phyloP scores from a whole-genome alignment of 1,140 invertebrate genomes.

The Neotoxoptera formosana region DNA sequence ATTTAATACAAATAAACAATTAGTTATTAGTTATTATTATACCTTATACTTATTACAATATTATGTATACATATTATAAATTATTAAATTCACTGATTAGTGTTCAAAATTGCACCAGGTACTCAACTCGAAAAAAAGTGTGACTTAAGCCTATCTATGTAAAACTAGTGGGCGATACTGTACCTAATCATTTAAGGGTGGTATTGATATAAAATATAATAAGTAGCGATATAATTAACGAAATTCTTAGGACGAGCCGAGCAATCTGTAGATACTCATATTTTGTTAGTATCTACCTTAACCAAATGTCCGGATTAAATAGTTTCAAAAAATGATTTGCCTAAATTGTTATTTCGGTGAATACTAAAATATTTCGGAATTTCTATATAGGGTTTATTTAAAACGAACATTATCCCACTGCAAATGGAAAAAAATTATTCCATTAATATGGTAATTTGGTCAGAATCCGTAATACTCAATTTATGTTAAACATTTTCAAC shows the following conservation, averaged over 20 bases:
- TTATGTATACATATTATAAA: too few relatives aligned
- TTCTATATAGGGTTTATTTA: not conserved
- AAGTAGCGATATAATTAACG: not conserved
- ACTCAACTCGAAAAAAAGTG: too few relatives aligned
- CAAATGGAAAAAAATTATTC: not conserved
- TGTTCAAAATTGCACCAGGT: too few relatives aligned
- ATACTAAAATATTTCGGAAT: not conserved
- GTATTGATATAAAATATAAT: not conserved
- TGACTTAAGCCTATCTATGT: too few relatives aligned
- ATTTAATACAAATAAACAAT: too few relatives aligned
- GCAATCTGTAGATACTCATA: not conserved
- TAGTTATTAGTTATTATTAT: too few relatives aligned
- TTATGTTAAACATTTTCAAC: constrained; percentile 20
- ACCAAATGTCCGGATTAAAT: not conserved
- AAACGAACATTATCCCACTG: not conserved
- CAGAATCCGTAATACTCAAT: not conserved
- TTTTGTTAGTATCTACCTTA: not conserved
- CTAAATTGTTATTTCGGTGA: not conserved
- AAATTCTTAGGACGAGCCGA: not conserved
- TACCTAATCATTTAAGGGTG: not conserved
- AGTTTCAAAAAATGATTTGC: not conserved
- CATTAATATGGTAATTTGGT: constrained; percentile 13
- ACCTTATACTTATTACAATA: too few relatives aligned
- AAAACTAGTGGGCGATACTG: too few relatives aligned
- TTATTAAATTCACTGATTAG: too few relatives aligned